These are phyloP conservation scores for Cladorhizidae sp. DNA, from an alignment of 37 sponge, comb jelly and placozoan genomes.

Conservation along the genomic window DNA sequence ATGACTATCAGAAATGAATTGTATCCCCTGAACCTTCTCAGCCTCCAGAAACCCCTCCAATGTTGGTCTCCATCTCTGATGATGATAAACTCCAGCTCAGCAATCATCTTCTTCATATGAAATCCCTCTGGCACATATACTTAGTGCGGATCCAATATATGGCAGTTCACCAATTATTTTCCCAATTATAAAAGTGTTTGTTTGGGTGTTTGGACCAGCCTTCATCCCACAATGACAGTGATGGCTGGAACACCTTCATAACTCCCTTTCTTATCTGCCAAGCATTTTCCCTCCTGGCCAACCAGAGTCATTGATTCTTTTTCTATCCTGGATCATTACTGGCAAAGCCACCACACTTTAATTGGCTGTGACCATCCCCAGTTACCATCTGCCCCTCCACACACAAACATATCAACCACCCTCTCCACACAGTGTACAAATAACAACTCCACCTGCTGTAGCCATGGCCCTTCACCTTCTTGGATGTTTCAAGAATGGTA, in stretches of 20 bases:
- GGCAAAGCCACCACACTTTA: slow-evolving; percentile 12
- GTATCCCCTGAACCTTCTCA: slow-evolving; percentile 40
- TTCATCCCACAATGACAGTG: slow-evolving; percentile 32
- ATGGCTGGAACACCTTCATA: slow-evolving; percentile 31
- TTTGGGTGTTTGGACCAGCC: slow-evolving; percentile 36
- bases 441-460: not conserved
- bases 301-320: slow-evolving; percentile 17
- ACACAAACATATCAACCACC: slow-evolving; percentile 44
- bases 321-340: not conserved
- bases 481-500: slow-evolving; percentile 18
- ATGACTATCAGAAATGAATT: slow-evolving; percentile 25
- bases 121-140: slow-evolving; percentile 30
- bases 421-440: not conserved
- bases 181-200: slow-evolving; percentile 63
- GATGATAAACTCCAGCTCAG: slow-evolving; percentile 34
- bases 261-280: slow-evolving; percentile 10
- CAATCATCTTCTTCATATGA: slow-evolving; percentile 13
- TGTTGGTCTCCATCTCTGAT: slow-evolving; percentile 51
- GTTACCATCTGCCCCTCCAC: slow-evolving; percentile 60
- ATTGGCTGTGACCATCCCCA: slow-evolving; percentile 35
- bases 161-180: slow-evolving; percentile 33
- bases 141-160: slow-evolving; percentile 52
- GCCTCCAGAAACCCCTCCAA: slow-evolving; percentile 47
- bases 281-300: slow-evolving; percentile 13
- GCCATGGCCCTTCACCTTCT: slow-evolving; percentile 26